A percentile compares a stretch with the other conserved stretches of the same genome.
phyloP scores from a whole-genome alignment of 2,797 vertebrate genomes.

The Margarornis squamiger region DNA sequence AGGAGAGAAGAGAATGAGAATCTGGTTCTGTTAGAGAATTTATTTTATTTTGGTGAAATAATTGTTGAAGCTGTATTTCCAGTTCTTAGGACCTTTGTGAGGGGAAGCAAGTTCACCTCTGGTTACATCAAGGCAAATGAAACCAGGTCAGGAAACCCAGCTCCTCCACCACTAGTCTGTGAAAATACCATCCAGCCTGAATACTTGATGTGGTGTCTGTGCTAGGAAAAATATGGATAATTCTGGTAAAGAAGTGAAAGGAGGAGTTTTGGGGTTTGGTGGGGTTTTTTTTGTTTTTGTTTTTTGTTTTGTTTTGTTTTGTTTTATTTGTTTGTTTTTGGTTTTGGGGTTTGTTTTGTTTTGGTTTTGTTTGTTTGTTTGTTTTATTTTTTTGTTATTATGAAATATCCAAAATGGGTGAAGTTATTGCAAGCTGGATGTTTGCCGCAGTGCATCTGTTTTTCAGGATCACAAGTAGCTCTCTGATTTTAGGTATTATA shows the following conservation, averaged over 20 bases:
- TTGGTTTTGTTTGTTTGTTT: too few species aligned
- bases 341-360: too few species aligned
- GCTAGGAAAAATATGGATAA: not conserved
- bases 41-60: not conserved
- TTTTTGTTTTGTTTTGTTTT: too few species aligned
- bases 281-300: too few species aligned
- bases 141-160: not conserved
- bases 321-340: not conserved
- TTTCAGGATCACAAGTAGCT: not conserved
- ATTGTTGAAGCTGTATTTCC: not conserved
- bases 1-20: not conserved
- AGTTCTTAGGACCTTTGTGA: not conserved
- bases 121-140: not conserved
- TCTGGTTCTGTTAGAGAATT: not conserved
- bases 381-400: not conserved
- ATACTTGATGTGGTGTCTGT: not conserved
- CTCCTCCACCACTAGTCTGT: not conserved
- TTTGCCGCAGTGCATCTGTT: not conserved
- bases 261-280: not conserved
- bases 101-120: not conserved
- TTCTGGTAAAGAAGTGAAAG: not conserved
- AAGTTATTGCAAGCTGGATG: not conserved
- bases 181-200: not conserved
- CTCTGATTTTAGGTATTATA: not conserved
- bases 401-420: not conserved